Evolutionary conservation across 2,888 invertebrate species (phyloP).

Genomic region (Linhomoeus sp.): DNA sequence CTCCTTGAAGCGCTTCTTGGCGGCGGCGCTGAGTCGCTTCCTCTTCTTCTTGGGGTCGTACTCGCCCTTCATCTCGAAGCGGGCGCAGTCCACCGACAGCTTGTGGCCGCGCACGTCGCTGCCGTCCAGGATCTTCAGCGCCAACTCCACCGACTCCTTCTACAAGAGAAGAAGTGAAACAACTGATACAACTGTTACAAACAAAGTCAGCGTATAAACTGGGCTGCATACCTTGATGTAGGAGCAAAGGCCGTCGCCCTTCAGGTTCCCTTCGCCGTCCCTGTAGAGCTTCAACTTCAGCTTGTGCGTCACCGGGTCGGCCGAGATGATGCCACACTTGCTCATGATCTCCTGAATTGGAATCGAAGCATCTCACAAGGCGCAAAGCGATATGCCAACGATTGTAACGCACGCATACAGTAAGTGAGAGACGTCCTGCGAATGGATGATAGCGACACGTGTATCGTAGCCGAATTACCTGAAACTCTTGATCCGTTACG

Average conservation of each 20-base stretch:
- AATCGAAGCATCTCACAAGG: neutral
- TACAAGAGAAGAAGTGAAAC: neutral
- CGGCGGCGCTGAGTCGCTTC: slow-evolving; percentile 60
- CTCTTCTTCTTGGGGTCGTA: slow-evolving; percentile 78
- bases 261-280: slow-evolving; percentile 55
- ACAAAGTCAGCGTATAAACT: neutral
- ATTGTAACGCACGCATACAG: neutral
- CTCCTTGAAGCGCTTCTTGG: slow-evolving; percentile 56
- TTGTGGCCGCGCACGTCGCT: slow-evolving; percentile 54
- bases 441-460: no score
- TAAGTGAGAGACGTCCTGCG: neutral
- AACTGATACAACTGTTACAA: slow-evolving; percentile 34
- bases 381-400: neutral
- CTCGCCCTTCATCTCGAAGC: slow-evolving; percentile 61
- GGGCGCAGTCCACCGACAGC: slow-evolving; percentile 69
- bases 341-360: slow-evolving; percentile 62
- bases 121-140: slow-evolving; percentile 74
- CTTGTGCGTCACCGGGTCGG: slow-evolving; percentile 51
- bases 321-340: slow-evolving; percentile 83
- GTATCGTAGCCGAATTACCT: slow-evolving; percentile 9
- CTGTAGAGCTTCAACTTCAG: slow-evolving; percentile 78
- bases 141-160: slow-evolving; percentile 73
- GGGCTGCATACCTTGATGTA: slow-evolving; percentile 56
- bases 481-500: slow-evolving; percentile 50
- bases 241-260: slow-evolving; percentile 89